A percentile compares a stretch with the other conserved stretches of the same genome.
These are phyloP conservation scores for Sebastes minor DNA, from an alignment of 2,797 vertebrate species.

Conservation along the genomic window DNA sequence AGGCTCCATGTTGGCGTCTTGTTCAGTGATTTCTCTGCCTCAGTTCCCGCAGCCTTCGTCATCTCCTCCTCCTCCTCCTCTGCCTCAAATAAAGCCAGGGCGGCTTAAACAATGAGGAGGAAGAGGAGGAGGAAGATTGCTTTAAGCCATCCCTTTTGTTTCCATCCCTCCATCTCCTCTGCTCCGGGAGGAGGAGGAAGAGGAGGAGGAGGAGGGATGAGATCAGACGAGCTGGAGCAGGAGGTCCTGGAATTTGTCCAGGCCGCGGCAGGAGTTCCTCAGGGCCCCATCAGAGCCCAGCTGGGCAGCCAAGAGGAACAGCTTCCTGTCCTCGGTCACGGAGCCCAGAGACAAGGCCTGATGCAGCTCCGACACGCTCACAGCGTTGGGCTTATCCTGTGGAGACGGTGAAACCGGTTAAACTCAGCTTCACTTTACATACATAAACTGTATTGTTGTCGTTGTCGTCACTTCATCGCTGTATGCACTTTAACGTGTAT, in stretches of 20 bases:
- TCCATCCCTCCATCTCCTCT: background rate
- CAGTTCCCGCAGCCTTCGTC: background rate
- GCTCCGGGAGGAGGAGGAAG: background rate
- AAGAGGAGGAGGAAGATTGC: slow-evolving; percentile 11
- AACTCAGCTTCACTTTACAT: background rate
- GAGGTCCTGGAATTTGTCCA: slow-evolving; percentile 85
- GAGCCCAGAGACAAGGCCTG: slow-evolving; percentile 84
- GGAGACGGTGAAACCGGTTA: background rate
- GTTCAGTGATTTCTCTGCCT: background rate
- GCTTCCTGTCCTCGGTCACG: slow-evolving; percentile 72
- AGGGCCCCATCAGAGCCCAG: slow-evolving; percentile 71
- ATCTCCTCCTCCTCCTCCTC: background rate
- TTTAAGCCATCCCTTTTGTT: background rate
- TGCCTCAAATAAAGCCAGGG: slow-evolving; percentile 9
- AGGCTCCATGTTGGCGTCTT: background rate
- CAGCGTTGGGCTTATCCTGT: slow-evolving; percentile 85
- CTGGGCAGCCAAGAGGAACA: slow-evolving; percentile 87
- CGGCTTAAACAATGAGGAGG: slow-evolving; percentile 1
- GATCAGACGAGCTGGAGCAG: slow-evolving; percentile 85
- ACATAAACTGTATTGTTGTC: background rate
- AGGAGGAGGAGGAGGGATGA: background rate
- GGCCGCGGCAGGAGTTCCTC: slow-evolving; percentile 69
- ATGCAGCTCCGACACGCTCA: slow-evolving; percentile 82
- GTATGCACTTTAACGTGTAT: background rate
- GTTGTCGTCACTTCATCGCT: background rate